Conservation (phyloP, 2,113 vertebrate genomes). For the Platichthys flesus region DNA sequence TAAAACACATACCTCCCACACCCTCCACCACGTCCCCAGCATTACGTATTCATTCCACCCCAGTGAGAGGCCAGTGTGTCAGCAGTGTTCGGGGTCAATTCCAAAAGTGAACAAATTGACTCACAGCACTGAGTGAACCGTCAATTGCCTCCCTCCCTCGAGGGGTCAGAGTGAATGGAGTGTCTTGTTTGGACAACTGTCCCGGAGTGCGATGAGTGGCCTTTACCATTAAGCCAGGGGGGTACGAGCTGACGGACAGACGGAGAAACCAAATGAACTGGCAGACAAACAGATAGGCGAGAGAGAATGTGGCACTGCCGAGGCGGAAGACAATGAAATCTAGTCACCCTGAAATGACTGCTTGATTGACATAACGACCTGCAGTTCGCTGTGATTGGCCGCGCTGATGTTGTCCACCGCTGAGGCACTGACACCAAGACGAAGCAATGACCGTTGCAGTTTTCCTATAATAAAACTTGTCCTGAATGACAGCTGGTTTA, state of each 20-base stretch:
- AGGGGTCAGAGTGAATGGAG: constrained; percentile 76
- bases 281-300: constrained; percentile 41
- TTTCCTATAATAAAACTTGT: constrained; percentile 35
- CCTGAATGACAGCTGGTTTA: constrained; percentile 53
- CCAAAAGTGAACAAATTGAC: constrained; percentile 78
- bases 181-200: constrained; percentile 76
- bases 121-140: constrained; percentile 73
- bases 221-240: constrained; percentile 44
- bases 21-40: not conserved
- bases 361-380: constrained; percentile 70
- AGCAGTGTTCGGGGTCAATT: constrained; percentile 72
- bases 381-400: constrained; percentile 37
- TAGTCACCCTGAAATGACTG: constrained; percentile 48
- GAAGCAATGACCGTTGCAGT: constrained; percentile 35
- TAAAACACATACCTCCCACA: not conserved
- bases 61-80: constrained; percentile 62
- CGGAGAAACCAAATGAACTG: constrained; percentile 48
- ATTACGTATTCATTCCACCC: constrained; percentile 44
- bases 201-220: constrained; percentile 68
- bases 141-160: constrained; percentile 69
- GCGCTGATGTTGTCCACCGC: constrained; percentile 27
- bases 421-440: constrained; percentile 24
- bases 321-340: constrained; percentile 62
- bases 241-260: constrained; percentile 46
- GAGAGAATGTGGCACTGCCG: constrained; percentile 32